Evolutionary conservation across 2,113 vertebrate genomes (phyloP).

Genomic region (Hoplias malabaricus): DNA sequence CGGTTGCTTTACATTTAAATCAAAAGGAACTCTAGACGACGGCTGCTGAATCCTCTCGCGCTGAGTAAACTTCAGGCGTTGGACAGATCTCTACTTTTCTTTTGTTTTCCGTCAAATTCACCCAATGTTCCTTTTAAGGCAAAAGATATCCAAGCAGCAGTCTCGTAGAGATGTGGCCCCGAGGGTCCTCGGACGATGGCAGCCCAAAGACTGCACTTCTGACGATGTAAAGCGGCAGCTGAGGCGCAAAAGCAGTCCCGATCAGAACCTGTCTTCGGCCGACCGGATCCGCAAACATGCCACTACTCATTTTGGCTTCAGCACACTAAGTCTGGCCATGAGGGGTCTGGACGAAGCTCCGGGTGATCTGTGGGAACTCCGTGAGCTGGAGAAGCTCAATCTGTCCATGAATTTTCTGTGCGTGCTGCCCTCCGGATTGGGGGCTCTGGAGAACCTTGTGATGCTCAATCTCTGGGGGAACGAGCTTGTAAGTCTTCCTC

Average conservation of each 20-base stretch:
- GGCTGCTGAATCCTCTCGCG: background rate
- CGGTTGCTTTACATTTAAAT: background rate
- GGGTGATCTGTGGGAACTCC: slow-evolving; percentile 85
- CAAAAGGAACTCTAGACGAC: background rate
- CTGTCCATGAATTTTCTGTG: slow-evolving; percentile 85
- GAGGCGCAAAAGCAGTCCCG: slow-evolving; percentile 62
- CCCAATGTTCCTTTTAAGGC: slow-evolving; percentile 45
- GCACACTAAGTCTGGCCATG: slow-evolving; percentile 85
- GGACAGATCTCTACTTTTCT: background rate
- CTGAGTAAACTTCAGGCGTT: background rate
- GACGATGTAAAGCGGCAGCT: slow-evolving; percentile 63
- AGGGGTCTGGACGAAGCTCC: slow-evolving; percentile 81
- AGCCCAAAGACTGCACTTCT: slow-evolving; percentile 65
- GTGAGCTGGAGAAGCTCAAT: slow-evolving; percentile 90
- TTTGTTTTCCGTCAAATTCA: background rate
- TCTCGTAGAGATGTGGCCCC: background rate
- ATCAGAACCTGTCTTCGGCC: slow-evolving; percentile 68
- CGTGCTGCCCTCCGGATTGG: slow-evolving; percentile 77
- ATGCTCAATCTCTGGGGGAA: slow-evolving; percentile 89
- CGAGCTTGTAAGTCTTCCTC: slow-evolving; percentile 80
- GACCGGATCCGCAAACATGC: slow-evolving; percentile 69
- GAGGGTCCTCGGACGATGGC: slow-evolving; percentile 73
- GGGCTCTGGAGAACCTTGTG: slow-evolving; percentile 82
- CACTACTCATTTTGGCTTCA: slow-evolving; percentile 72
- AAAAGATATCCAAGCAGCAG: slow-evolving; percentile 32